phyloP scores from a whole-genome alignment of 92 coral and sea anemone species.

The Paramuricea clavata region DNA sequence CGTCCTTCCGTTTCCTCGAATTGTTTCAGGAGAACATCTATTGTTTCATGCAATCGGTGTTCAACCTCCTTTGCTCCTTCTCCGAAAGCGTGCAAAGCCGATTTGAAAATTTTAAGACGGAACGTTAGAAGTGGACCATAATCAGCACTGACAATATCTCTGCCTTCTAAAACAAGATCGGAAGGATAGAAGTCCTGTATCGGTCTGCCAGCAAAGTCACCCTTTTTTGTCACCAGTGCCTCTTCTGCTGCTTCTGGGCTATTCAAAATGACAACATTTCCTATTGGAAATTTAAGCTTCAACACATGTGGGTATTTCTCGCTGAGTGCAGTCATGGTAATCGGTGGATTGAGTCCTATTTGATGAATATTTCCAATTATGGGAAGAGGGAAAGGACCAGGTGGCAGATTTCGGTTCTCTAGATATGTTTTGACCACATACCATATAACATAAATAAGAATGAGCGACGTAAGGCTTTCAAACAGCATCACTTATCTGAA shows the following conservation, averaged over 20 bases:
- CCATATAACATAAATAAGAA: constrained; percentile 10
- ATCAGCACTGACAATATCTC: background rate
- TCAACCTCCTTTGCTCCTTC: background rate
- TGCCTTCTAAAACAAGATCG: background rate
- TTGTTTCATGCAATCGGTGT: background rate
- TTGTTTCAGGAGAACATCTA: background rate
- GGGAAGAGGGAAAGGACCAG: constrained; percentile 31
- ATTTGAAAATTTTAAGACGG: background rate
- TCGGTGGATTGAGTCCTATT: background rate
- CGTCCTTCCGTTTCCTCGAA: constrained; percentile 33
- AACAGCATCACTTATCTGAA: background rate
- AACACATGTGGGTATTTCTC: constrained; percentile 61
- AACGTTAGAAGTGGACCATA: background rate
- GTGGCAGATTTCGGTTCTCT: background rate
- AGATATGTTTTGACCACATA: background rate
- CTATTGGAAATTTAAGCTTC: constrained; percentile 57
- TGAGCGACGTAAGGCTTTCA: background rate
- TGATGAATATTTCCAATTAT: constrained; percentile 7
- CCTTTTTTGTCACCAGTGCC: constrained; percentile 68
- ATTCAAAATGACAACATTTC: constrained; percentile 59
- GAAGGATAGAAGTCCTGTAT: background rate
- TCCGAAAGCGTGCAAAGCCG: constrained; percentile 14
- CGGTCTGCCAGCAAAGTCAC: constrained; percentile 71
- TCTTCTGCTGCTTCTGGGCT: constrained; percentile 62
- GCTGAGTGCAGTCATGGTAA: constrained; percentile 40